phyloP scores from a whole-genome alignment of 2,888 invertebrate genomes.

The Melanostoma scalare region DNA sequence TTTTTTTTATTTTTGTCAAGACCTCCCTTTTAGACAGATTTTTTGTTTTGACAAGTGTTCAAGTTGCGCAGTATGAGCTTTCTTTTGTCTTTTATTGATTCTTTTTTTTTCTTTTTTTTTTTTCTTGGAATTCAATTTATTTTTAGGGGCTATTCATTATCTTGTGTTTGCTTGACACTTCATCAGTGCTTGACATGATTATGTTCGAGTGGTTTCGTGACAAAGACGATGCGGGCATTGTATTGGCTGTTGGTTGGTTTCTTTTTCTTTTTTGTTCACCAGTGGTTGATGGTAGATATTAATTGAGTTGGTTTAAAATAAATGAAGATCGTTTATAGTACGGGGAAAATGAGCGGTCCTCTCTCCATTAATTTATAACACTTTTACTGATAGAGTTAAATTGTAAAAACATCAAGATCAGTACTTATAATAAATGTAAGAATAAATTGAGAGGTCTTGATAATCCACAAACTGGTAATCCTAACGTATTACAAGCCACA shows the following conservation, averaged over 20 bases:
- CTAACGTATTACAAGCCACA: too few relatives aligned
- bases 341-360: too few relatives aligned
- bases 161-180: conserved; percentile 26
- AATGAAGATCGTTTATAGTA: too few relatives aligned
- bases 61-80: conserved; percentile 26
- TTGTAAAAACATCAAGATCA: too few relatives aligned
- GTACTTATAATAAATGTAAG: too few relatives aligned
- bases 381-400: too few relatives aligned
- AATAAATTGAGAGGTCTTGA: too few relatives aligned
- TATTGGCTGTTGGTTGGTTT: background rate
- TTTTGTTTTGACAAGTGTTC: conserved; percentile 40
- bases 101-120: conserved; percentile 9
- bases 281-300: too few relatives aligned
- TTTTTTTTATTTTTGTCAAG: conserved; percentile 7
- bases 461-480: too few relatives aligned
- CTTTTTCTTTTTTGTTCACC: background rate
- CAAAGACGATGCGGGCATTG: background rate
- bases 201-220: conserved; percentile 15
- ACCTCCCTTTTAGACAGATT: conserved; percentile 20
- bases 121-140: conserved; percentile 29
- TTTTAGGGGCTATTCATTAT: conserved; percentile 10
- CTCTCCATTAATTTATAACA: too few relatives aligned
- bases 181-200: conserved; percentile 32
- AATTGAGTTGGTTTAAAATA: too few relatives aligned
- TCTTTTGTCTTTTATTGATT: conserved; percentile 6